These are phyloP conservation scores for Gerris lacustris DNA, from an alignment of 2,888 invertebrate species.

Conservation along the genomic window DNA sequence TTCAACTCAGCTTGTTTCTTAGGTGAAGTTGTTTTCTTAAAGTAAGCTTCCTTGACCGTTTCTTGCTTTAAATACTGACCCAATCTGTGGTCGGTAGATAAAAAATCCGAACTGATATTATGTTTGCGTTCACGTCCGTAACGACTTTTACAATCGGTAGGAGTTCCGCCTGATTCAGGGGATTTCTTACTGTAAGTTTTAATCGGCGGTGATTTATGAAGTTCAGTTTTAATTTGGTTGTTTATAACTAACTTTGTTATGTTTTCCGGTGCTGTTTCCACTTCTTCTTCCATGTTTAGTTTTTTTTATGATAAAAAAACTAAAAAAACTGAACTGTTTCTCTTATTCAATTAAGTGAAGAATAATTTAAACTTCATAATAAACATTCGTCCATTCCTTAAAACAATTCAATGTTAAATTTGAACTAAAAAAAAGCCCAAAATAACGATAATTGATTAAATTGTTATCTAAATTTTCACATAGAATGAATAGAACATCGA, in stretches of 20 bases:
- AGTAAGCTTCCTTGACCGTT: conserved; percentile 24
- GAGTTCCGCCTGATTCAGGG: conserved; percentile 10
- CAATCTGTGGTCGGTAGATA: conserved; percentile 38
- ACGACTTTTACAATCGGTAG: conserved; percentile 38
- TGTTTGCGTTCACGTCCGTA: conserved; percentile 48
- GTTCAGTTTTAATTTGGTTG: conserved; percentile 8
- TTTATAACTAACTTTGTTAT: conserved; percentile 9
- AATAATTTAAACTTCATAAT: too few relatives aligned
- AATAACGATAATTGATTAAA: too few relatives aligned
- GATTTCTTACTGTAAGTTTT: conserved; percentile 24
- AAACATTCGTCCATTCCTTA: too few relatives aligned
- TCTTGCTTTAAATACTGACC: conserved; percentile 31
- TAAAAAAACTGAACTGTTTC: too few relatives aligned
- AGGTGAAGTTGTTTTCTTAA: conserved; percentile 16
- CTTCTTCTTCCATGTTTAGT: not conserved
- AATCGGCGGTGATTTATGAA: conserved; percentile 20
- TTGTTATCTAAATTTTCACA: too few relatives aligned
- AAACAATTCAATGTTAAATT: too few relatives aligned
- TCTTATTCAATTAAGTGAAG: too few relatives aligned
- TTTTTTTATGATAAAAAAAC: too few relatives aligned
- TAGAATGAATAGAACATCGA: too few relatives aligned
- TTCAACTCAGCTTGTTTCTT: not conserved
- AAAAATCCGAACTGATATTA: conserved; percentile 41
- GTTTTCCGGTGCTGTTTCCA: not conserved
- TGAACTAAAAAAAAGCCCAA: too few relatives aligned